phyloP scores from a whole-genome alignment of 1,140 invertebrate genomes.

The Propsilocerus akamusi region DNA sequence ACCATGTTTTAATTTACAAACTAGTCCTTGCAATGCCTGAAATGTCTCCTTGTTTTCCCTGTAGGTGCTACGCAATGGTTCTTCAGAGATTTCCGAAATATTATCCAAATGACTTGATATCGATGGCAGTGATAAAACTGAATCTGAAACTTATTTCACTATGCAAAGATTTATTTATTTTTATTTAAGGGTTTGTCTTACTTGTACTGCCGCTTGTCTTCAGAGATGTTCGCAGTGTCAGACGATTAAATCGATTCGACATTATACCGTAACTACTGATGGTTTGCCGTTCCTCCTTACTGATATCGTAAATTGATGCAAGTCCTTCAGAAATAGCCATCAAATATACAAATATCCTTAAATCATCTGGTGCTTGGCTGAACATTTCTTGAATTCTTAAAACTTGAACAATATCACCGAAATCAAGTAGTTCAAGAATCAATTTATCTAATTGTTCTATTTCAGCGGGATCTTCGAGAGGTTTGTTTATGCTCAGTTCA shows the following conservation, averaged over 20 bases:
- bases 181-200: no score
- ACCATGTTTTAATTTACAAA: constrained; percentile 27
- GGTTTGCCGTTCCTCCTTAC: constrained; percentile 17
- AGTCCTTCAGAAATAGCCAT: constrained; percentile 28
- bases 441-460: constrained; percentile 12
- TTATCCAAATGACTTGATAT: neutral
- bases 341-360: constrained; percentile 28
- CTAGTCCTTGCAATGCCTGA: constrained; percentile 17
- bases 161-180: neutral
- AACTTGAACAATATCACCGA: constrained; percentile 24
- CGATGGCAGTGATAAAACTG: constrained; percentile 7
- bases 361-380: constrained; percentile 21
- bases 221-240: constrained; percentile 15
- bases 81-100: neutral
- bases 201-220: neutral
- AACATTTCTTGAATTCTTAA: constrained; percentile 28
- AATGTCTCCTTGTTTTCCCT: neutral
- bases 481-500: constrained; percentile 16
- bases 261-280: constrained; percentile 14
- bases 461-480: constrained; percentile 10
- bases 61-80: neutral
- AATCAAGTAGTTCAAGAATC: constrained; percentile 20
- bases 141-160: constrained; percentile 2
- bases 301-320: constrained; percentile 17
- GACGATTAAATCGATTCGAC: constrained; percentile 10